These are phyloP conservation scores for Campopleginae sp. DNA, from an alignment of 2,888 invertebrate species.

Conservation along the genomic window DNA sequence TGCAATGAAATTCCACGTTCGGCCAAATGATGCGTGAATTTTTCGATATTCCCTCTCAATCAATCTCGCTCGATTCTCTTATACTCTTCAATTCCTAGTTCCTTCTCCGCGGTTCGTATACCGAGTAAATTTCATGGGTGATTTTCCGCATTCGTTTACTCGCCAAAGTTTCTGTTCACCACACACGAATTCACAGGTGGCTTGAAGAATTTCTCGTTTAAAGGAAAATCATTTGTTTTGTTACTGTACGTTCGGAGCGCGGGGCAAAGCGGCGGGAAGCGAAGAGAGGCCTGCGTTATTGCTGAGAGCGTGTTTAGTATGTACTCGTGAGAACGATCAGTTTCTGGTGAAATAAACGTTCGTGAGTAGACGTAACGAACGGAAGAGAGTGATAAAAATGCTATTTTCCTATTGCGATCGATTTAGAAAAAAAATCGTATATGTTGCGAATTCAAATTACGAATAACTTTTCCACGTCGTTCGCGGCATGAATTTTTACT, in stretches of 20 bases:
- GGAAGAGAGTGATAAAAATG: slow-evolving; percentile 68
- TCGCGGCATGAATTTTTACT: not conserved
- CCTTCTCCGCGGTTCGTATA: not conserved
- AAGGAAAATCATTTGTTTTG: slow-evolving; percentile 36
- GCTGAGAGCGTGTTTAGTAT: slow-evolving; percentile 21
- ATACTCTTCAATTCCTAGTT: slow-evolving; percentile 11
- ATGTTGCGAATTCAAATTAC: not conserved
- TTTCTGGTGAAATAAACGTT: not conserved
- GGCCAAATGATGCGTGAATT: slow-evolving; percentile 44
- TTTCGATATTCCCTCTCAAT: slow-evolving; percentile 42
- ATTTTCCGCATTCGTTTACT: slow-evolving; percentile 39
- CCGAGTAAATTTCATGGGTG: slow-evolving; percentile 44
- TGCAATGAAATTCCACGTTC: slow-evolving; percentile 11
- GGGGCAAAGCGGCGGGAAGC: not conserved
- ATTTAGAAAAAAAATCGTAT: not conserved
- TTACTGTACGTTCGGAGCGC: not conserved
- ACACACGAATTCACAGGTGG: not conserved
- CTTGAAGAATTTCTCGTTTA: slow-evolving; percentile 43
- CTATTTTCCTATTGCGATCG: not conserved
- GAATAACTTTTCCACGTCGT: not conserved
- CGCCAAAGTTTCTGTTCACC: slow-evolving; percentile 1
- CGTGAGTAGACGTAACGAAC: not conserved
- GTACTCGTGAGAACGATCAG: not conserved
- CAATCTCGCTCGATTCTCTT: slow-evolving; percentile 30
- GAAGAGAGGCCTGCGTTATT: slow-evolving; percentile 25